Evolutionary conservation across 2,113 vertebrate genomes (phyloP), one percentile per base, ranked within the genome.

Genomic region (Corydoras maculifer): DNA sequence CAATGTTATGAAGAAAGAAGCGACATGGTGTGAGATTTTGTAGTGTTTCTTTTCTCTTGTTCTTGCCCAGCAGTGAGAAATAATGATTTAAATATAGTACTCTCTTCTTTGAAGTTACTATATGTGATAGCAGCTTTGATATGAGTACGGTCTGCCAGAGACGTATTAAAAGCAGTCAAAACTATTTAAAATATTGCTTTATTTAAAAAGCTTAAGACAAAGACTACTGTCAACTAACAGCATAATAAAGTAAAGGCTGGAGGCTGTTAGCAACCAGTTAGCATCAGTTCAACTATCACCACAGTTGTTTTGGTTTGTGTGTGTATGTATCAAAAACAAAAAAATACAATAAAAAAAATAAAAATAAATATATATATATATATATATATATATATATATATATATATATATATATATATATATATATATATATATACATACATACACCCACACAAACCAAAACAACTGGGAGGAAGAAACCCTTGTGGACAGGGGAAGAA

Each of bases 1-100:
- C 62, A 74, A 65, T 29, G 53, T 32, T 58, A 68, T 61, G 15
- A 59, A 48, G 30, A 49, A 30, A 49, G n/a, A 9, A 70, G n/a
- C 10, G 32, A 57, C 54, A 13, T n/a, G n/a, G 54, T 7, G 6
- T n/a, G 15, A 57, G 14, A 57, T 57, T 53, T 12, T 53, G 51
- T 53, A 53, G 51, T 12, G 51, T 12, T 53, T 53, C 13, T 10
- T 53, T 53, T 53, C 13, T 53, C 3, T 53, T 53, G 51, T 53
- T 53, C 9, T 12, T 53, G 9, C 13, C 11, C 51, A 53, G 51
- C 3, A 8, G 51, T 53, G 9, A 10, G 35, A 43, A 43, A 43
- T 43, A 43, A 43, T 43, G 35, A 43, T 43, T 43, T 43, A 43
- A 43, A 43, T 43, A 53, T 53, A 10, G 51, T 53, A 3, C 51